Evolutionary conservation across 2,888 invertebrate species (phyloP).

Genomic region (Alviniconcha strummeri): DNA sequence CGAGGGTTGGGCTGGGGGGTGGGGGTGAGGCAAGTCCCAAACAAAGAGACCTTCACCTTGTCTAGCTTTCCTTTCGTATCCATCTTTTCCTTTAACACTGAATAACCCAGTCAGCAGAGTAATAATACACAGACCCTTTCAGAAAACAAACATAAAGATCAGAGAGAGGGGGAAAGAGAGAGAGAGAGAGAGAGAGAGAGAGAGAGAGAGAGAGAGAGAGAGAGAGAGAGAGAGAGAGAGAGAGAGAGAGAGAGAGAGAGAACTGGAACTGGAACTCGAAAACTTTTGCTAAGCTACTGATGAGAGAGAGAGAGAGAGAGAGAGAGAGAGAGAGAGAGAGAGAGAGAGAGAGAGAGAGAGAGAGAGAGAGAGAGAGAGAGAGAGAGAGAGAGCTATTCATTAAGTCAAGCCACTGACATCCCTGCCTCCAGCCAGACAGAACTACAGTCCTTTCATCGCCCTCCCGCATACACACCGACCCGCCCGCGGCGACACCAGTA

Average conservation of each 20-base stretch:
- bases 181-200: conserved; percentile 24
- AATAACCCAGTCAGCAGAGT: too few species aligned
- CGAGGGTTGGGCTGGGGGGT: too few species aligned
- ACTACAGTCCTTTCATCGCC: not conserved
- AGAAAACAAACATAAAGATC: not conserved
- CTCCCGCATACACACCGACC: too few species aligned
- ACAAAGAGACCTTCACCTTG: too few species aligned
- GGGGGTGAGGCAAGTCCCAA: too few species aligned
- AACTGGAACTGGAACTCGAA: not conserved
- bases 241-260: conserved; percentile 3
- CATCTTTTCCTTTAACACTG: too few species aligned
- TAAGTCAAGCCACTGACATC: not conserved
- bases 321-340: conserved; percentile 10
- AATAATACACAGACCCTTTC: too few species aligned
- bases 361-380: not conserved
- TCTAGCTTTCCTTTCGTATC: too few species aligned
- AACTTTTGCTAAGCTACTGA: too few species aligned
- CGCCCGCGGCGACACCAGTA: too few species aligned
- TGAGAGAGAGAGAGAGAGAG: conserved; percentile 25
- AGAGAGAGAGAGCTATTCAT: not conserved
- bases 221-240: conserved; percentile 25
- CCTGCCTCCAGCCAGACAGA: too few species aligned
- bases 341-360: not conserved
- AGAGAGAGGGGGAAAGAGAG: conserved; percentile 15
- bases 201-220: conserved; percentile 8